Conservation (phyloP, 2,797 vertebrate species). For the Macropodus opercularis region DNA sequence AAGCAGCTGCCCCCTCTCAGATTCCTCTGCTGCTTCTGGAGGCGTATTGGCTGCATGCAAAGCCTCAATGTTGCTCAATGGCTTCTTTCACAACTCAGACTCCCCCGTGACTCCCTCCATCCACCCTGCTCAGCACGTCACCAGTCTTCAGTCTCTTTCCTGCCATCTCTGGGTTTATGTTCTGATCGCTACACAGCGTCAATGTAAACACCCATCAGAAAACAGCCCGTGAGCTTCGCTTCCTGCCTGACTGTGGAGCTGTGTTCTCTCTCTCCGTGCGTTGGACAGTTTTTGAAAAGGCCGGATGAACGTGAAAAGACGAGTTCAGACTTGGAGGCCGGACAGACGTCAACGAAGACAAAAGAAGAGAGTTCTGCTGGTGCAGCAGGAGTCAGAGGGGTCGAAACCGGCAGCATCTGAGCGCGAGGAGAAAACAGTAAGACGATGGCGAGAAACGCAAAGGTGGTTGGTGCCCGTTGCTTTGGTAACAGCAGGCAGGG, state of each 20-base stretch:
- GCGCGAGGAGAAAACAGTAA: conserved; percentile 8
- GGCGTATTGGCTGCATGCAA: conserved; percentile 45
- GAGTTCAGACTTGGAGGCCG: background rate
- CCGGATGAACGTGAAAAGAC: conserved; percentile 23
- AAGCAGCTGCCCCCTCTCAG: conserved; percentile 30
- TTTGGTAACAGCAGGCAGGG: conserved; percentile 9
- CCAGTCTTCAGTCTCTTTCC: background rate
- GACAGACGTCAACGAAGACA: conserved; percentile 1
- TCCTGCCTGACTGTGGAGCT: background rate
- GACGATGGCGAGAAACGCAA: background rate
- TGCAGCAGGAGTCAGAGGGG: conserved; percentile 47
- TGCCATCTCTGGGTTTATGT: no score
- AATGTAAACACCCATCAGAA: background rate
- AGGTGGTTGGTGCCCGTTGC: conserved; percentile 8
- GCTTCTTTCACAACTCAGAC: conserved; percentile 49
- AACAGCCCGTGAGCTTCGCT: fast-evolving
- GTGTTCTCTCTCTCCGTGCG: conserved; percentile 16
- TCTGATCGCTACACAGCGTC: no score
- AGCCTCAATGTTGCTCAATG: conserved; percentile 47
- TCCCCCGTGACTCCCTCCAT: background rate
- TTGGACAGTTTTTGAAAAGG: conserved; percentile 57
- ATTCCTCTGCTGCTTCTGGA: conserved; percentile 44
- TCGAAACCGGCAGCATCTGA: conserved; percentile 6
- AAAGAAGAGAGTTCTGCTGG: conserved; percentile 32
- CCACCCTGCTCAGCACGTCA: conserved; percentile 11